Evolutionary conservation across 2,113 vertebrate species (phyloP).

Genomic region (Capricornis sumatraensis): DNA sequence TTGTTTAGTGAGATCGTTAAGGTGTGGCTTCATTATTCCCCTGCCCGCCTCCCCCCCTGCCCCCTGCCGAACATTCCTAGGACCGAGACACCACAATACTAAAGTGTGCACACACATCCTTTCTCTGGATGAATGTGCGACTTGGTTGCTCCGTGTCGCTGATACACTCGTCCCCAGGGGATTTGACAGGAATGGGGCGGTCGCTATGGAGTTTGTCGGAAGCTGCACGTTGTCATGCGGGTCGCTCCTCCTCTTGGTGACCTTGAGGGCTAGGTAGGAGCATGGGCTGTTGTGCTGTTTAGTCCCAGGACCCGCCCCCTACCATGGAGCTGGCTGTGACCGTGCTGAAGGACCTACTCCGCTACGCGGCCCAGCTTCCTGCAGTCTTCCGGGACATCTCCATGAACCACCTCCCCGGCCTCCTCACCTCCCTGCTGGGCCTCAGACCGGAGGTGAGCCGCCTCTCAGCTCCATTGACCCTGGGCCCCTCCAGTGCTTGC

Average conservation of each 20-base stretch:
- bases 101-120: neutral
- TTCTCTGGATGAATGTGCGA: neutral
- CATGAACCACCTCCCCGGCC: constrained; percentile 89
- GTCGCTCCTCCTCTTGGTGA: neutral
- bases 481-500: neutral
- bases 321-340: constrained; percentile 87
- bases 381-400: constrained; percentile 89
- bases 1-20: neutral
- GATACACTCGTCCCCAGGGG: neutral
- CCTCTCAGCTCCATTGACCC: accelerated
- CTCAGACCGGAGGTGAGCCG: constrained; percentile 88
- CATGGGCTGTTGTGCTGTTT: neutral
- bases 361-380: constrained; percentile 87
- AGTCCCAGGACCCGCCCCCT: constrained; percentile 89
- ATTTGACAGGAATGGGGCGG: neutral
- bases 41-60: accelerated
- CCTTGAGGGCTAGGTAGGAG: neutral
- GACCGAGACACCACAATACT: neutral
- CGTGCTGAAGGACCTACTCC: constrained; percentile 87
- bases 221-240: neutral
- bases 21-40: neutral
- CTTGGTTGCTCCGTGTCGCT: neutral
- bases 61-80: neutral
- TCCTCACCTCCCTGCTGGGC: constrained; percentile 90
- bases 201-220: neutral